Evolutionary conservation across 2,113 vertebrate species (phyloP).

Genomic region (Synchiropus splendidus): DNA sequence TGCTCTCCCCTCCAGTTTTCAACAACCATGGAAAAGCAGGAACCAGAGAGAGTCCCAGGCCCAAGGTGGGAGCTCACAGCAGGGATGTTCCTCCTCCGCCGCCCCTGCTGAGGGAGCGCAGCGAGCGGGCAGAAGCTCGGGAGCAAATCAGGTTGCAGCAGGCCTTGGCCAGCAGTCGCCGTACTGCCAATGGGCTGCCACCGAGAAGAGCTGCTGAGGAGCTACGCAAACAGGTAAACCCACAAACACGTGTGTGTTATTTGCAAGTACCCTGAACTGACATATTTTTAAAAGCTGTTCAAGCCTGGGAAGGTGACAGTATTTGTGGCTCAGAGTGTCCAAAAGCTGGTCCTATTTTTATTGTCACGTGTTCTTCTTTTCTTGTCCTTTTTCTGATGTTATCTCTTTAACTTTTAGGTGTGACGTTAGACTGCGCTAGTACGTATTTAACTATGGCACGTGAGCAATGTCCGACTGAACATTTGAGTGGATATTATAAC

Average conservation of each 20-base stretch:
- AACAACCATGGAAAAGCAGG: constrained; percentile 80
- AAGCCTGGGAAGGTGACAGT: background rate
- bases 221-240: constrained; percentile 82
- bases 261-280: too few relatives aligned
- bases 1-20: constrained; percentile 66
- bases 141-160: constrained; percentile 68
- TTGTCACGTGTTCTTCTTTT: too few relatives aligned
- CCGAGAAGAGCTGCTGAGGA: constrained; percentile 85
- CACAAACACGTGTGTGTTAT: background rate
- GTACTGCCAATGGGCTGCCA: constrained; percentile 71
- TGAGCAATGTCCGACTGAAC: background rate
- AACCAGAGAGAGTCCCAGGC: constrained; percentile 60
- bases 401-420: too few relatives aligned
- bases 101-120: constrained; percentile 80
- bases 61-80: constrained; percentile 40
- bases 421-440: too few relatives aligned
- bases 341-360: too few relatives aligned
- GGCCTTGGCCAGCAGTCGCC: constrained; percentile 69
- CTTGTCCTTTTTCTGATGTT: too few relatives aligned
- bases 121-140: constrained; percentile 77
- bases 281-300: too few relatives aligned
- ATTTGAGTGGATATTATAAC: too few relatives aligned
- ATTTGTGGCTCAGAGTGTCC: background rate
- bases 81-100: constrained; percentile 44
- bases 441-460: too few relatives aligned